Base-by-base conservation (phyloP, 2,888 invertebrate genomes). In the Heliconius ismenius region DNA sequence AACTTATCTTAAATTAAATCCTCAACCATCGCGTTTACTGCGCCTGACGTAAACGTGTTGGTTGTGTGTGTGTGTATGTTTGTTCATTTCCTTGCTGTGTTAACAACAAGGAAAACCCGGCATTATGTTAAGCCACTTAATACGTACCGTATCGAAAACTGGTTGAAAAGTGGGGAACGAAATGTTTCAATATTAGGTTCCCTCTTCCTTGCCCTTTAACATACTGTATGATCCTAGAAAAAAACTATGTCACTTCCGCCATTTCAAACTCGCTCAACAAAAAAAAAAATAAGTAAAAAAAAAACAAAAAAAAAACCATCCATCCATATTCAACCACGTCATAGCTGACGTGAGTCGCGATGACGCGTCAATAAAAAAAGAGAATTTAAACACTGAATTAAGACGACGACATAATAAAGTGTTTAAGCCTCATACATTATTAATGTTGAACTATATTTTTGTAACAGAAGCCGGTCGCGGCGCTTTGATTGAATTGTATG, bases 361-460 rank as follows among this genome's bases (percentile, higher is more conserved):
- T 76, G 79, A 68, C 36, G 76, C 76, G 69, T 90, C 88, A 90
- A 91, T 91, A 87, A 90, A 89, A 87, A 90, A 89, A 73, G 90
- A 89, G 90, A 89, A 90, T 91, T 90, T 90, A 76, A 79, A 83
- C 83, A 80, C 73, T 72, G 74, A 78, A 79, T 78, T 79, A 79
- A 78, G 78, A 80, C 77, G 79, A 78, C 79, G 69, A 78, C 64
- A 79, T 80, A 79, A 83, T 83, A 74, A 79, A 81, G 68, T 28
- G 82, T 81, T 82, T 83, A 83, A 79, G 76, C 74, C 81, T 86
- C 84, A 87, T 87, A 86, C 83, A 88, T 88, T 84, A 87, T 88
- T 87, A 83, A 87, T 86, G 82, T 74, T 81, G 79, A 81, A 85
- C 83, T 83, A 81, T 83, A 84, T 85, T 85, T 84, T 85, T 83